Conservation (phyloP, 1,140 invertebrate genomes). For the Tetramorium parvispinum region DNA sequence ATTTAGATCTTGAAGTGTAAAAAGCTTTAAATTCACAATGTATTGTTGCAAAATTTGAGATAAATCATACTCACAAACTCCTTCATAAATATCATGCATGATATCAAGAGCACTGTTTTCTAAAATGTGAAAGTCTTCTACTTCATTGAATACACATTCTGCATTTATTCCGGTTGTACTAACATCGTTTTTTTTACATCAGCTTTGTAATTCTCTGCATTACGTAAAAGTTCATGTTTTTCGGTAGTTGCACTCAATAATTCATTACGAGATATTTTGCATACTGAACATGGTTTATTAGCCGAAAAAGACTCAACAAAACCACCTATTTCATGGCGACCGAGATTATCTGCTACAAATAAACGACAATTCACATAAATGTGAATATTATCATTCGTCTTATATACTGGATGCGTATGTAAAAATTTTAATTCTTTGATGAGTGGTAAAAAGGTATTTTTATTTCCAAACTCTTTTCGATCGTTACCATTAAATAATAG, state of each 20-base stretch:
- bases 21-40: conserved; percentile 2
- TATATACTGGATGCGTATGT: not conserved
- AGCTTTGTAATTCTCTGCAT: not conserved
- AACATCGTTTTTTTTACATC: conserved; percentile 4
- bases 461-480: not conserved
- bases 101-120: conserved; percentile 14
- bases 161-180: not conserved
- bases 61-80: conserved; percentile 1
- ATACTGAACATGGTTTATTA: not conserved
- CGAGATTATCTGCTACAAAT: conserved; percentile 22
- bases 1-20: conserved; percentile 11
- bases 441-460: not conserved
- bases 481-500: conserved; percentile 21
- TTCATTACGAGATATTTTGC: conserved; percentile 24
- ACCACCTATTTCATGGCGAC: not conserved
- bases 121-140: not conserved
- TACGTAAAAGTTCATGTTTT: conserved; percentile 17
- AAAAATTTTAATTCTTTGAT: not conserved
- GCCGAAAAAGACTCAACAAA: conserved; percentile 4
- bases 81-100: conserved; percentile 21
- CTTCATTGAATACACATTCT: conserved; percentile 8
- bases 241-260: not conserved
- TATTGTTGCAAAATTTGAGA: conserved; percentile 7
- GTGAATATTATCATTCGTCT: not conserved
- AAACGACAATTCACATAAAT: conserved; percentile 10